Conservation (phyloP, 2,888 invertebrate genomes). For the Brassicogethes aeneus region DNA sequence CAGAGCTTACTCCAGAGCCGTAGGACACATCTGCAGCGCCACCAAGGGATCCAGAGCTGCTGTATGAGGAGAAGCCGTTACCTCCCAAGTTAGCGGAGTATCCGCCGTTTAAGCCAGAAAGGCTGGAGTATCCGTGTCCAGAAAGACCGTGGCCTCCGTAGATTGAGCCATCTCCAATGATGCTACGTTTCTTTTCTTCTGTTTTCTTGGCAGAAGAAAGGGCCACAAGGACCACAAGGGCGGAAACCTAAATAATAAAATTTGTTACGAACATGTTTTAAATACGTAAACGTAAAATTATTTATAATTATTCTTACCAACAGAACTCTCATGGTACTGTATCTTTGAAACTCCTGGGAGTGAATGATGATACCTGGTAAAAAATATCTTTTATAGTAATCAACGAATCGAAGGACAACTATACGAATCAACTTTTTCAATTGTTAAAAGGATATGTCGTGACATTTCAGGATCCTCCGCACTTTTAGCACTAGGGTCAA, state of each 20-base stretch:
- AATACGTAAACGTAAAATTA: too few relatives aligned
- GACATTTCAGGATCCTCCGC: background rate
- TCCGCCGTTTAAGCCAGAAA: background rate
- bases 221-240: background rate
- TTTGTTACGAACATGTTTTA: too few relatives aligned
- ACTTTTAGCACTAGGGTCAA: background rate
- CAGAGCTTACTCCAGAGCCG: background rate
- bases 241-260: background rate
- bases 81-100: background rate
- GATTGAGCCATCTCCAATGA: background rate
- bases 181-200: background rate
- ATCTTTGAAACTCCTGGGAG: background rate
- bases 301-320: constrained; percentile 11
- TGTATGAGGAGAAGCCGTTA: background rate
- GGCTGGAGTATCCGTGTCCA: background rate
- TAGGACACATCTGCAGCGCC: constrained; percentile 1
- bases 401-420: background rate
- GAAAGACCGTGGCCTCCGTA: background rate
- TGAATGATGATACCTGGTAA: background rate
- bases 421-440: background rate
- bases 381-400: background rate
- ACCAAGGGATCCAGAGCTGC: background rate
- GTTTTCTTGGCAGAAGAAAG: background rate
- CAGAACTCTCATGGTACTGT: constrained; percentile 12
- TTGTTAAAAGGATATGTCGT: background rate